phyloP scores from a whole-genome alignment of 1,140 invertebrate species.

The Drosophila miranda region DNA sequence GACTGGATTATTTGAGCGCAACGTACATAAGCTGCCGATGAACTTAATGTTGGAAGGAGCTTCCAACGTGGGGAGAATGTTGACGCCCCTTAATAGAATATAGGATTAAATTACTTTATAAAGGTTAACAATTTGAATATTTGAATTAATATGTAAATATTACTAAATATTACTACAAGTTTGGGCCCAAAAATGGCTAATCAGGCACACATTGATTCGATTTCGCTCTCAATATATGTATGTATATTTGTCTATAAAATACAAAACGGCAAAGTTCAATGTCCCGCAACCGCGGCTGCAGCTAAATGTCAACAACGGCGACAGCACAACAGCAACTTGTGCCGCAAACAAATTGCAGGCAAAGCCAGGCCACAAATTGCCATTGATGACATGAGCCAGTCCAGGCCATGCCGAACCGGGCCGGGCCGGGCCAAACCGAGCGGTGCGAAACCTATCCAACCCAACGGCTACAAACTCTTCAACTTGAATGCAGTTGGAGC shows the following conservation, averaged over 20 bases:
- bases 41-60: too few species aligned
- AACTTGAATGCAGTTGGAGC: conserved; percentile 23
- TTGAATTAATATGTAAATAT: too few species aligned
- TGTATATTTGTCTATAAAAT: conserved; percentile 35
- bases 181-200: conserved; percentile 24
- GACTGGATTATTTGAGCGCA: too few species aligned
- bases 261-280: conserved; percentile 57
- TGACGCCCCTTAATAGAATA: too few species aligned
- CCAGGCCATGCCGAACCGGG: conserved; percentile 12
- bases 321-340: conserved; percentile 44
- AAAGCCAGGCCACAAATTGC: conserved; percentile 54
- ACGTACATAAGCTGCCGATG: too few species aligned
- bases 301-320: conserved; percentile 54
- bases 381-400: conserved; percentile 60
- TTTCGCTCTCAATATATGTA: conserved; percentile 14
- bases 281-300: conserved; percentile 47
- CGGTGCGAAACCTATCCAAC: not conserved
- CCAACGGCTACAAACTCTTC: conserved; percentile 3
- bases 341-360: conserved; percentile 69
- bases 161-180: too few species aligned
- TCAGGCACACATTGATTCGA: conserved; percentile 42
- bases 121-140: too few species aligned
- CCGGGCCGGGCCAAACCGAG: too few species aligned
- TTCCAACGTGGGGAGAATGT: too few species aligned
- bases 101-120: too few species aligned